Percentiles rank a stretch among this genome's conserved stretches.
Conservation (phyloP, 2,888 invertebrate species). For the Frankliniella fusca region DNA sequence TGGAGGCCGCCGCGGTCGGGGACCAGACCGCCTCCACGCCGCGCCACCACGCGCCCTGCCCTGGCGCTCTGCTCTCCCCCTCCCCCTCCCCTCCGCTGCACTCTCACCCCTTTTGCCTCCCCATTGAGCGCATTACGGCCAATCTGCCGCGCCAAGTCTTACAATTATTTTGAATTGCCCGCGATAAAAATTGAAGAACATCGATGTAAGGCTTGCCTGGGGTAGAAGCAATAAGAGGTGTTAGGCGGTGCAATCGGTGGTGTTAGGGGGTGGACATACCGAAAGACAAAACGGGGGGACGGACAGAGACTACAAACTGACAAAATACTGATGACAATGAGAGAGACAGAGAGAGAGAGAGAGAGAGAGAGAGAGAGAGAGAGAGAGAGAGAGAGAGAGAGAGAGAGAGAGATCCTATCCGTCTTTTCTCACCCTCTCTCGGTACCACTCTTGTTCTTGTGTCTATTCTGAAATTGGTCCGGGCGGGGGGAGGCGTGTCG, state of each 20-base stretch:
- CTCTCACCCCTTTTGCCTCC: neutral
- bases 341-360: neutral
- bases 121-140: constrained; percentile 22
- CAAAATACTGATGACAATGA: too few species aligned
- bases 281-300: too few species aligned
- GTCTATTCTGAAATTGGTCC: neutral
- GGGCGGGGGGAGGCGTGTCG: neutral
- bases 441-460: neutral
- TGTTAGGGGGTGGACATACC: too few species aligned
- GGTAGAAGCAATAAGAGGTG: neutral
- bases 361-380: neutral
- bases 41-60: neutral
- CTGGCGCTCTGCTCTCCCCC: neutral
- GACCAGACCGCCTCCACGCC: neutral
- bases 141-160: neutral
- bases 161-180: constrained; percentile 25
- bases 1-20: too few species aligned
- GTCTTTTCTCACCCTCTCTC: neutral
- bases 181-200: constrained; percentile 15
- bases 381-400: neutral
- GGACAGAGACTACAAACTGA: too few species aligned
- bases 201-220: neutral
- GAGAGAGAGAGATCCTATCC: neutral
- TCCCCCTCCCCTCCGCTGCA: too few species aligned
- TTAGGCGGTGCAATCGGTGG: too few species aligned